Evolutionary conservation across 2,113 vertebrate genomes (phyloP).

Genomic region (Stictonetta naevosa): DNA sequence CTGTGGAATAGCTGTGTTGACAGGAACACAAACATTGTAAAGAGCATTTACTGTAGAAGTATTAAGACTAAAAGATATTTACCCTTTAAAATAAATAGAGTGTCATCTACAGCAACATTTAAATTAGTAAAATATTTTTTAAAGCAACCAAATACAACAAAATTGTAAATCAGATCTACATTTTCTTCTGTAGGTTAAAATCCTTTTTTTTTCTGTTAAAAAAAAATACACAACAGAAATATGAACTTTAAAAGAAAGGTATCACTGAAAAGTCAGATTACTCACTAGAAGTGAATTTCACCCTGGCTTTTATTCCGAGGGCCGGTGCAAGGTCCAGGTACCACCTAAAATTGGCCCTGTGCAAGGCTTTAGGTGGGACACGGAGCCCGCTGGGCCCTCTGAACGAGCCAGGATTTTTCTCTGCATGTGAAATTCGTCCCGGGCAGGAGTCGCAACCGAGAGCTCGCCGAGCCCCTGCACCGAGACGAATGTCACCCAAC

Average conservation of each 20-base stretch:
- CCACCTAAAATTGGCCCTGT: not conserved
- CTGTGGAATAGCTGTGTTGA: not conserved
- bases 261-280: constrained; percentile 19
- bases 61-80: constrained; percentile 46
- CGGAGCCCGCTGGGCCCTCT: not conserved
- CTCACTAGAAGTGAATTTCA: not conserved
- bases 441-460: not conserved
- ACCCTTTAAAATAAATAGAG: constrained; percentile 65
- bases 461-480: accelerated
- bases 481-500: accelerated
- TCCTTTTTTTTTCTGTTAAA: not conserved
- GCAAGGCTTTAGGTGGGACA: not conserved
- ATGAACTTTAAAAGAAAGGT: not conserved
- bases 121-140: constrained; percentile 52
- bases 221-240: not conserved
- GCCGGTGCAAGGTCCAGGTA: not conserved
- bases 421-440: accelerated
- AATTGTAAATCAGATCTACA: constrained; percentile 12
- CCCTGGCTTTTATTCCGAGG: not conserved
- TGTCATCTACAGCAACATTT: constrained; percentile 23
- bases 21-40: constrained; percentile 25
- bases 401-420: not conserved
- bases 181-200: constrained; percentile 2
- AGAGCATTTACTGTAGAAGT: constrained; percentile 7
- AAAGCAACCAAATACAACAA: constrained; percentile 51